A percentile compares a stretch with the other conserved stretches of the same genome.
These are phyloP conservation scores for Actinia tenebrosa DNA, from an alignment of 64 coral and sea anemone species.

Conservation along the genomic window DNA sequence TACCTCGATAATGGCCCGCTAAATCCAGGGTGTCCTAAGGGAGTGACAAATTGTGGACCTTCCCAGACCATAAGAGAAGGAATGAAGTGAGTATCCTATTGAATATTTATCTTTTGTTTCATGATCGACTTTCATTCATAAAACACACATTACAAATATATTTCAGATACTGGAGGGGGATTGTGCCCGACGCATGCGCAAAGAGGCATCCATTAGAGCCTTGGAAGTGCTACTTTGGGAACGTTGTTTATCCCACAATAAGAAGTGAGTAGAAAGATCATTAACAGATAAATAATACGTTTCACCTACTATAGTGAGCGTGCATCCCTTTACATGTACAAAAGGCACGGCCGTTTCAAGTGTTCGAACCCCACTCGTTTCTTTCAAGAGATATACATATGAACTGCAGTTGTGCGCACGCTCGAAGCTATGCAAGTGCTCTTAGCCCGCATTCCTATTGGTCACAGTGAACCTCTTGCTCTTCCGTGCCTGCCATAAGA, in stretches of 20 bases:
- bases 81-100: constrained; percentile 30
- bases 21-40: constrained; percentile 13
- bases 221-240: constrained; percentile 86
- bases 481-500: too few relatives aligned
- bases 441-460: too few relatives aligned
- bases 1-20: constrained; percentile 42
- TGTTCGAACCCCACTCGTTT: too few relatives aligned
- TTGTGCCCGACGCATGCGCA: constrained; percentile 65
- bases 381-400: too few relatives aligned
- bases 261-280: constrained; percentile 30
- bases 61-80: constrained; percentile 29
- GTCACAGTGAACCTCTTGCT: too few relatives aligned
- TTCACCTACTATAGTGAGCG: too few relatives aligned
- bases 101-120: not conserved
- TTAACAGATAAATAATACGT: too few relatives aligned
- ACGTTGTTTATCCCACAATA: constrained; percentile 60
- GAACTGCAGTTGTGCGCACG: too few relatives aligned
- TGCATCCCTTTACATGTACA: too few relatives aligned
- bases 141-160: not conserved
- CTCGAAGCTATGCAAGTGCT: too few relatives aligned
- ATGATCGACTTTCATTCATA: not conserved
- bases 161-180: constrained; percentile 70
- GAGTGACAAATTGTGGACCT: constrained; percentile 30
- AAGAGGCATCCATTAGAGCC: constrained; percentile 18
- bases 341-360: too few relatives aligned